Base-by-base conservation (phyloP, 1,140 invertebrate genomes). In the Colletes latitarsis region DNA sequence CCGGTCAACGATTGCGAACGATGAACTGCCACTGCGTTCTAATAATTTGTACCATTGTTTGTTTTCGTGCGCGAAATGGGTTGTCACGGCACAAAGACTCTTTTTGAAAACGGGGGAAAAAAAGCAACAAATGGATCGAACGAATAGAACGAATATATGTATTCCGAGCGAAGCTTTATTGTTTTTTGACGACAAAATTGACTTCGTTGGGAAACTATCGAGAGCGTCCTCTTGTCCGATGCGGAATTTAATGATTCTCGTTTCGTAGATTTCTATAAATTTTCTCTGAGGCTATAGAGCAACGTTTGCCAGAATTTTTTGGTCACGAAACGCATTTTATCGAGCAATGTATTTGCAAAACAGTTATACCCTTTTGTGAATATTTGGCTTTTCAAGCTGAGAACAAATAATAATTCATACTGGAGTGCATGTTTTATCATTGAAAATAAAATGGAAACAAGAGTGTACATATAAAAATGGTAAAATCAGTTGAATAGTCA, bases 11-110 rank as follows among this genome's bases (percentile, higher is more conserved):
- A 55, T 73, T 39, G 60, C 14, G 17, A 53, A 66, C 58, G 41
- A 64, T 55, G 69, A 39, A 43, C 43, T 30, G 15, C 3, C 21
- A 19, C 69, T 46, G 30, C 30, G 41, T 73, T 79, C 70, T 73
- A 64, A 66, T 79, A 72, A 73, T 79, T 64, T 30, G 10, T 6
- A 15, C 60, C 41, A 79, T 79, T 79, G 52, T 79, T 79, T 39
- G 67, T 12, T 21, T 1, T 49, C 17, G 49, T 55, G 60, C 17
- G 8, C 39, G 5, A 41, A 66, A 49, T 49, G 4, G 6, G 39
- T 19, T 12, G 30, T 73, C 6, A 17, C 6, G 12, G n/a, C 43
- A 67, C 64, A 49, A 49, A 43, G n/a, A 43, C 17, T 15, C 43
- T 15, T 19, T 14, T 9, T 46, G 43, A 46, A 46, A 46, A 66